Base-by-base conservation (phyloP, 2,797 vertebrate genomes). In the Margarornis squamiger region DNA sequence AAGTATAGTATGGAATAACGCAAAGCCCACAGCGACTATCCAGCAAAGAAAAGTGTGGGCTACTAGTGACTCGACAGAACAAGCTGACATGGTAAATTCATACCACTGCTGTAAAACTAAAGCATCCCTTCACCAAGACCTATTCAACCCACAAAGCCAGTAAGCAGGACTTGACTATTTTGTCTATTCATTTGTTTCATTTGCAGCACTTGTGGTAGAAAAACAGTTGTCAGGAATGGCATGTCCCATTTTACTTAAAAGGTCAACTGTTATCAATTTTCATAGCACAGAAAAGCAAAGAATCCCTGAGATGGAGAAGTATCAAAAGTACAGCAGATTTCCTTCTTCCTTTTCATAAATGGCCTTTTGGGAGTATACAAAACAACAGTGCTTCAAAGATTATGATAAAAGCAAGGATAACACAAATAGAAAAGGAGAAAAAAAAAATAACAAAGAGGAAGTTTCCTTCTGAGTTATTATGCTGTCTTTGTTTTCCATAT, bases 241-340 rank as follows among this genome's bases (percentile, higher is more conserved):
- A 58, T 30, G 41, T 68, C 68, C 61, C 59, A 58, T 86, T 94
- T 90, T 79, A 76, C 49, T 86, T 76, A 62, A 91, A 88, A 94
- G 87, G 82, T 92, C 83, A 93, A 52, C 51, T 79, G 20, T 62
- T 93, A 93, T 15, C 76, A 88, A 51, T 90, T 93, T 95, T 75
- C 65, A 79, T 43, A 86, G 10, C 38, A 74, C 16, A 54, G 49
- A 85, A 84, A 39, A 81, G 51, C 24, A 85, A 79, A 91, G 63
- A 88, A 30, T 24, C 86, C 14, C 38, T 62, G 61, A 84, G 38
- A 79, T 10, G 54, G 57, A 79, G 84, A 82, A 93, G 79, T 88
- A 88, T 54, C 70, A 90, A 48, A 90, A 95, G 75, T 72, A 39
- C 3, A 57, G 30, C 3, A 82, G 70, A 63, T 79, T 61, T 90